Evolutionary conservation across 2,797 vertebrate species (phyloP), one percentile per base, ranked within the genome.

Genomic region (Pristis pectinata): DNA sequence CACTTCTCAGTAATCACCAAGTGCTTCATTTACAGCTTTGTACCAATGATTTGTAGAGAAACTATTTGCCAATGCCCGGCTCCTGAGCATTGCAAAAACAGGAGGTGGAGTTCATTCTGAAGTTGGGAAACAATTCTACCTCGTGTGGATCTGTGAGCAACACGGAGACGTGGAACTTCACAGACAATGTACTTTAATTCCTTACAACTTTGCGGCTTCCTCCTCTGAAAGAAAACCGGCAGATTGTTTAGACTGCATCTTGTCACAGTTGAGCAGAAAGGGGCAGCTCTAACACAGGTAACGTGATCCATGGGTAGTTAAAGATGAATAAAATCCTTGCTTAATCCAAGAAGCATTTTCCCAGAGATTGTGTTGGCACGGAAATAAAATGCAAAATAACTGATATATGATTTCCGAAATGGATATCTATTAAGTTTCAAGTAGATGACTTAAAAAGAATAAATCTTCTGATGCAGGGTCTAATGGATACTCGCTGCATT

Each of bases 1-100:
- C 37, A 17, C n/a, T 61, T 87, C 53, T 61, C 53, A 87, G 83
- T 87, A 87, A 87, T 87, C 80, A n/a, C 64, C 41, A 22, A 91
- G 11, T 67, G 19, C 17, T 24, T 91, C 87, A 67, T 24, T 67
- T 91, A 64, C 61, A 67, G 19, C 59, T 10, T 67, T 91, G 17
- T 19, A 11, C 61, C 64, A 91, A 67, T 67, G 44, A 91, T 91
- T 67, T 91, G 87, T 24, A 24, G 8, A 67, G 41, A 24, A 27
- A 7, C 70, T 61, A 8, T 91, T 67, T 67, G 59, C 64, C n/a
- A 91, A 37, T 41, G 56, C 37, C 41, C 87, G 37, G 87, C 87
- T 64, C 19, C 8, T n/a, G 61, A 91, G 59, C 9, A 11, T 91
- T 91, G 34, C 61, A 37, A 67, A 91, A 91, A 87, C n/a, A 67